phyloP scores from a whole-genome alignment of 2,797 vertebrate species.

The Phyllotis vaccarum region DNA sequence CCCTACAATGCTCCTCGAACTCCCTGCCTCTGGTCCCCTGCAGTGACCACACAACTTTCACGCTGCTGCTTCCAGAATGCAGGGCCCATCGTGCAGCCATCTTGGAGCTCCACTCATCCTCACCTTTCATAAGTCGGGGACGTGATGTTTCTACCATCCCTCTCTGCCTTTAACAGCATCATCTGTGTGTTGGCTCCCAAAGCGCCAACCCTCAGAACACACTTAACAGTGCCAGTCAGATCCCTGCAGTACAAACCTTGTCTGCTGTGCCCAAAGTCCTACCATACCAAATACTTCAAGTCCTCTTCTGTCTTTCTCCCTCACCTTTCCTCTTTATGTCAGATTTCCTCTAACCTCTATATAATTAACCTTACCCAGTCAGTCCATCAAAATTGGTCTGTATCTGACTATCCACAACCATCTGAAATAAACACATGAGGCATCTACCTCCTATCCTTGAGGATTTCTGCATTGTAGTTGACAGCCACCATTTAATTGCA shows the following conservation, averaged over 20 bases:
- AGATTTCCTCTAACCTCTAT: not conserved
- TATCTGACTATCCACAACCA: not conserved
- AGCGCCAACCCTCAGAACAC: not conserved
- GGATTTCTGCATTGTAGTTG: not conserved
- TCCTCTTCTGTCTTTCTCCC: not conserved
- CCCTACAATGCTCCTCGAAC: not conserved
- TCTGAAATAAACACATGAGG: conserved; percentile 15
- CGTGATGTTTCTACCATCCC: not conserved
- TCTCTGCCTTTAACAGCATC: not conserved
- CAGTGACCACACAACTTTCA: not conserved
- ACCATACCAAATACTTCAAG: not conserved
- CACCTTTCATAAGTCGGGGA: not conserved
- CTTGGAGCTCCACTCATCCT: not conserved
- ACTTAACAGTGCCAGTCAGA: not conserved
- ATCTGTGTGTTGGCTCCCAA: not conserved
- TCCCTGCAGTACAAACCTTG: not conserved
- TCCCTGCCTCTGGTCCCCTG: not conserved
- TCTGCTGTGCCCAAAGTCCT: not conserved
- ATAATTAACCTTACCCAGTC: not conserved
- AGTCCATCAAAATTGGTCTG: not conserved
- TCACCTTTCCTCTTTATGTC: not conserved
- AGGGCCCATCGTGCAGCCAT: not conserved
- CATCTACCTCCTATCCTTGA: not conserved
- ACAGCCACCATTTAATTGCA: not conserved
- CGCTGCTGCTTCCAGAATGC: not conserved